Percentiles rank a stretch among this genome's conserved stretches.
phyloP scores from a whole-genome alignment of 2,888 invertebrate species.

The Rugalucina vietnamica region DNA sequence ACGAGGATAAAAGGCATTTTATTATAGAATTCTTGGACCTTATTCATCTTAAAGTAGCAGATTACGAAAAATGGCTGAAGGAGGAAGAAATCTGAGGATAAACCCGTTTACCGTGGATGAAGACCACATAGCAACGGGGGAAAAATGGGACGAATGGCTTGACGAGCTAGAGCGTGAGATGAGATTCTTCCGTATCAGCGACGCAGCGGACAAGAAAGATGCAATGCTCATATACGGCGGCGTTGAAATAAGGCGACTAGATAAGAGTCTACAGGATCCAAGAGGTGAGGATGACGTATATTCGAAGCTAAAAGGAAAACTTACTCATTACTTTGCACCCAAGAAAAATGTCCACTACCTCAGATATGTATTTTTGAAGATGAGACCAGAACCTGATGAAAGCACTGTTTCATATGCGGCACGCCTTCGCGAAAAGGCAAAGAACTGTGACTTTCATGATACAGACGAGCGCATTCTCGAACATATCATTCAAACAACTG shows the following conservation, averaged over 20 bases:
- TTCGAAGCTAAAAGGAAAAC: neutral
- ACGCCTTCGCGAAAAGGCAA: neutral
- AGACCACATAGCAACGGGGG: neutral
- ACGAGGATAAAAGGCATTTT: neutral
- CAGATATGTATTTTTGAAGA: neutral
- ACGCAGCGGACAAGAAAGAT: neutral
- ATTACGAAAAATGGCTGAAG: neutral
- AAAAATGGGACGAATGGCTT: neutral
- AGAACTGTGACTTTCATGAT: neutral
- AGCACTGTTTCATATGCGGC: neutral
- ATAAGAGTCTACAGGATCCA: neutral
- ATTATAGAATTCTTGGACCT: neutral
- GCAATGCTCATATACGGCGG: neutral
- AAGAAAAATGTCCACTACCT: too few species aligned
- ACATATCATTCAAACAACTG: slow-evolving; percentile 6
- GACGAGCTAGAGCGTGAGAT: neutral
- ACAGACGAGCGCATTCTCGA: neutral
- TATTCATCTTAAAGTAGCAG: too few species aligned
- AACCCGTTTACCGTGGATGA: neutral
- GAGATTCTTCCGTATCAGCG: too few species aligned
- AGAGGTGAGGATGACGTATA: neutral
- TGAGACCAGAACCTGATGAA: neutral
- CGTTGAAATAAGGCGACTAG: neutral
- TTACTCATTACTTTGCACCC: too few species aligned
- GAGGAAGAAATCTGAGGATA: neutral